These are phyloP conservation scores for Larimichthys crocea DNA, from an alignment of 2,113 vertebrate genomes.

Conservation along the genomic window DNA sequence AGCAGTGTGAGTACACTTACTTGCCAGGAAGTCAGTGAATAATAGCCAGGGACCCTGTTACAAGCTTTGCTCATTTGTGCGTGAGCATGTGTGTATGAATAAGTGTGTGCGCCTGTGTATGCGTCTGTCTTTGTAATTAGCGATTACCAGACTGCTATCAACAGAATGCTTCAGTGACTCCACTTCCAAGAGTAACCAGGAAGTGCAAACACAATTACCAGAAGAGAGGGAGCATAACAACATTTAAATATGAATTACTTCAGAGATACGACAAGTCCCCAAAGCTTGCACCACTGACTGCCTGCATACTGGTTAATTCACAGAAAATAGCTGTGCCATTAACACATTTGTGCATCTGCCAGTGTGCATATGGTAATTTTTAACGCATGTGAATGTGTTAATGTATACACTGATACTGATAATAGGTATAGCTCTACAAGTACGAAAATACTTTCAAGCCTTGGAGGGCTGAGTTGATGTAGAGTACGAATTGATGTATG, in stretches of 20 bases:
- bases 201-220: constrained; percentile 78
- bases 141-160: constrained; percentile 72
- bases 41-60: constrained; percentile 46
- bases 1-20: constrained; percentile 27
- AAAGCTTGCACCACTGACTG: constrained; percentile 50
- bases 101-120: constrained; percentile 2
- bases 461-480: constrained; percentile 7
- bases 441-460: constrained; percentile 36
- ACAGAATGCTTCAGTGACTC: constrained; percentile 71
- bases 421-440: constrained; percentile 39
- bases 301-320: constrained; percentile 36
- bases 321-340: constrained; percentile 41
- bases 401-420: constrained; percentile 25
- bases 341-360: constrained; percentile 31
- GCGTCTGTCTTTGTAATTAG: constrained; percentile 69
- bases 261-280: constrained; percentile 46
- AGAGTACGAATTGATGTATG: constrained; percentile 33
- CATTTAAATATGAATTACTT: constrained; percentile 79
- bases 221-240: constrained; percentile 65
- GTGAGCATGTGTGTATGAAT: constrained; percentile 39
- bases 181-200: constrained; percentile 74
- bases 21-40: constrained; percentile 51
- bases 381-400: constrained; percentile 6
- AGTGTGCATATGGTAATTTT: constrained; percentile 27
- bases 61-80: constrained; percentile 62